These are phyloP conservation scores for Marcusenius ussheri DNA, from an alignment of 2,113 vertebrate genomes.

Conservation along the genomic window DNA sequence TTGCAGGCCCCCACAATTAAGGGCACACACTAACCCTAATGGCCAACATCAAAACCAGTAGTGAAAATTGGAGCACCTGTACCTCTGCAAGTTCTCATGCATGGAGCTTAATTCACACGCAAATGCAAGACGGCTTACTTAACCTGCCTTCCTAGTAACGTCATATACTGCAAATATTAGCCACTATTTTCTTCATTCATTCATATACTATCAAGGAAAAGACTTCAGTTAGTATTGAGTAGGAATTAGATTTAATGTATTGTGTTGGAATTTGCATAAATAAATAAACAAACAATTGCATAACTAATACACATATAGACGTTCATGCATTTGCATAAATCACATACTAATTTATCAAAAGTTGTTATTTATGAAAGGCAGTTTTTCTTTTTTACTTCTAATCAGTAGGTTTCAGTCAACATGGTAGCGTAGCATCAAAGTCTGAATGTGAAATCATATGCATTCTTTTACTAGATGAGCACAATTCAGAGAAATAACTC, in stretches of 20 bases:
- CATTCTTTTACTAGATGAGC: conserved; percentile 16
- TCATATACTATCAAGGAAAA: not conserved
- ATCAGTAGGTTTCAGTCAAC: not conserved
- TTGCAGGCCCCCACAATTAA: not conserved
- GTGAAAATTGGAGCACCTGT: not conserved
- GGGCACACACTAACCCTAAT: not conserved
- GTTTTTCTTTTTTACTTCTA: not conserved
- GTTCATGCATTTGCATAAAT: conserved; percentile 22
- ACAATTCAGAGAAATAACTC: conserved; percentile 1
- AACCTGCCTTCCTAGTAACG: not conserved
- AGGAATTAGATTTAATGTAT: not conserved
- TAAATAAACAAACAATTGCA: conserved; percentile 20
- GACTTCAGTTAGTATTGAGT: not conserved
- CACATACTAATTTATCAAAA: conserved; percentile 5
- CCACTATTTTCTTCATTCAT: not conserved
- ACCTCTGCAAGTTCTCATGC: not conserved
- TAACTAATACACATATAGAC: conserved; percentile 18
- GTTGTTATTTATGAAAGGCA: not conserved
- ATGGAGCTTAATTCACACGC: not conserved
- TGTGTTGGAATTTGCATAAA: conserved; percentile 10
- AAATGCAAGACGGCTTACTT: not conserved
- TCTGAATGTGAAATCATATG: conserved; percentile 14
- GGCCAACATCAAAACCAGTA: not conserved
- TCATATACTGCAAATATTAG: not conserved
- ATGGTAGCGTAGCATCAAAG: not conserved